phyloP scores from a whole-genome alignment of 2,113 vertebrate genomes.

The Phrynocephalus versicolor region DNA sequence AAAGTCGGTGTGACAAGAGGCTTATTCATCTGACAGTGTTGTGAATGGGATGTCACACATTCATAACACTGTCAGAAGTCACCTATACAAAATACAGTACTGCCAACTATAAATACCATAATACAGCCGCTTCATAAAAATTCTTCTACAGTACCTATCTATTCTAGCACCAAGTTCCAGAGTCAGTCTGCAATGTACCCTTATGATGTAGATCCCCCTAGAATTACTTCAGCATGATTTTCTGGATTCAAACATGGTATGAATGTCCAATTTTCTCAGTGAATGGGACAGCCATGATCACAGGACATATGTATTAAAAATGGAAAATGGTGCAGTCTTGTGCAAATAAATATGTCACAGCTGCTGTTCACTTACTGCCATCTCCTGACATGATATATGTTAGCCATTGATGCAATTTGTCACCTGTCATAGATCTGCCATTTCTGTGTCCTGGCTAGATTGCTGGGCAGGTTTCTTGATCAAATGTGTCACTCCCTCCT shows the following conservation, averaged over 20 bases:
- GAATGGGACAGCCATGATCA: background rate
- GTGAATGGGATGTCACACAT: too few species aligned
- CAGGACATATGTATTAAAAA: background rate
- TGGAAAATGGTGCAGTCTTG: background rate
- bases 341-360: background rate
- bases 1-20: too few species aligned
- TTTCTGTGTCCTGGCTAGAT: background rate
- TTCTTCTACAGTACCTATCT: too few species aligned
- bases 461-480: background rate
- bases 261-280: background rate
- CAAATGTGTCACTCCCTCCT: background rate
- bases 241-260: background rate
- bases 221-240: background rate
- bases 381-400: constrained; percentile 10
- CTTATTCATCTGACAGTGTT: too few species aligned
- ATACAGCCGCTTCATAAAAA: too few species aligned
- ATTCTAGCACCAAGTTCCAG: background rate
- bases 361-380: constrained; percentile 37
- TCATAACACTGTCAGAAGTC: too few species aligned
- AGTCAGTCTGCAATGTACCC: background rate
- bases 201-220: background rate
- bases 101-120: too few species aligned
- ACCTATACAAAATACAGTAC: too few species aligned
- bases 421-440: background rate
- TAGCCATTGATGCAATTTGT: constrained; percentile 1